phyloP scores from a whole-genome alignment of 2,888 invertebrate species.

The Deilephila elpenor region DNA sequence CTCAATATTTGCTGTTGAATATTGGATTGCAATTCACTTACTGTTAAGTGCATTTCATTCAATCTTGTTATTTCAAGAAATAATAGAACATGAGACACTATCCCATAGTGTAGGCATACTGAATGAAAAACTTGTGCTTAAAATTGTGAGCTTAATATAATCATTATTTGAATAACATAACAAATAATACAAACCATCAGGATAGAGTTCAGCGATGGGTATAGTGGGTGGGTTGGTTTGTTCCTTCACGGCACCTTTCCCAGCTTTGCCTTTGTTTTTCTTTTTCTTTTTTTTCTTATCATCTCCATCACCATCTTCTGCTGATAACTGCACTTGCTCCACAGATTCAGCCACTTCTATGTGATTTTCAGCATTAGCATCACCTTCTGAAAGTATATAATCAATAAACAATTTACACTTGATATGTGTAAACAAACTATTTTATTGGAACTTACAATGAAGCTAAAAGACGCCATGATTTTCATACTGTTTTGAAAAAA shows the following conservation, averaged over 20 bases:
- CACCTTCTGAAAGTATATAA: constrained; percentile 39
- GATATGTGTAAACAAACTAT: neutral
- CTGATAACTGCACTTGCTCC: constrained; percentile 66
- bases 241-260: constrained; percentile 69
- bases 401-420: neutral
- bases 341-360: constrained; percentile 49
- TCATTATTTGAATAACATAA: neutral
- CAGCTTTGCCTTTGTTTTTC: constrained; percentile 86
- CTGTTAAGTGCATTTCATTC: no score
- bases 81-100: no score
- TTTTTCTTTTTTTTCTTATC: constrained; percentile 87
- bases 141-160: neutral
- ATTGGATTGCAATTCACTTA: no score
- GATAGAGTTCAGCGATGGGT: constrained; percentile 93
- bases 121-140: no score
- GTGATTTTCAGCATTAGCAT: constrained; percentile 44
- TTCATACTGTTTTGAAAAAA: no score
- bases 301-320: constrained; percentile 80
- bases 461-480: no score
- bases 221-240: constrained; percentile 95
- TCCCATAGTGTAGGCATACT: no score
- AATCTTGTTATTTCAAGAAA: no score
- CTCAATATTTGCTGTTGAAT: no score
- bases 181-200: constrained; percentile 86
- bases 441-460: neutral